Conservation (phyloP, 2,888 invertebrate genomes). For the Julus scanicus region DNA sequence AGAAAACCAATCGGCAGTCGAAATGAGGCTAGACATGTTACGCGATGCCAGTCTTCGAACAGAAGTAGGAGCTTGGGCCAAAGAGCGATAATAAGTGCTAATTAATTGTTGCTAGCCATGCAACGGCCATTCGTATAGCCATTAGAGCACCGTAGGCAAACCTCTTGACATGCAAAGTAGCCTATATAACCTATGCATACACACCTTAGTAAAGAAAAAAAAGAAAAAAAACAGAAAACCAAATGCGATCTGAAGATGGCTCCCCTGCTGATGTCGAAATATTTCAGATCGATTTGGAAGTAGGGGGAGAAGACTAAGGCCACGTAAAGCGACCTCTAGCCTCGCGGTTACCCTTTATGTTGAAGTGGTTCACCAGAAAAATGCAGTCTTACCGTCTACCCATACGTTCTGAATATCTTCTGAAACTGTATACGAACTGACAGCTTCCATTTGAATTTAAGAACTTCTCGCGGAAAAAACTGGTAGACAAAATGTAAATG, state of each 20-base stretch:
- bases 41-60: not conserved
- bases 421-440: too few species aligned
- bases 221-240: not conserved
- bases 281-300: not conserved
- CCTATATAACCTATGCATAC: not conserved
- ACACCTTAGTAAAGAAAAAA: too few species aligned
- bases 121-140: not conserved
- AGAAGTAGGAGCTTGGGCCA: not conserved
- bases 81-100: not conserved
- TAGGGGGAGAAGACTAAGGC: not conserved
- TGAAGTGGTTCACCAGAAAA: too few species aligned
- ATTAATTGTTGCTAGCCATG: not conserved
- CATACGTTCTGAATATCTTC: too few species aligned
- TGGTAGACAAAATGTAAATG: too few species aligned
- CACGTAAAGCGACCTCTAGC: not conserved
- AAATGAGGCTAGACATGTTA: not conserved
- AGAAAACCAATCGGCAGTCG: not conserved
- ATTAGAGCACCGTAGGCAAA: not conserved
- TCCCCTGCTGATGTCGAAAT: not conserved
- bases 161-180: slow-evolving; percentile 3
- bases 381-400: too few species aligned
- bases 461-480: too few species aligned
- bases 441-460: too few species aligned
- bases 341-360: not conserved
- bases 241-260: not conserved